Evolutionary conservation across 2,888 invertebrate genomes (phyloP).

Genomic region (Xylophagus ater): DNA sequence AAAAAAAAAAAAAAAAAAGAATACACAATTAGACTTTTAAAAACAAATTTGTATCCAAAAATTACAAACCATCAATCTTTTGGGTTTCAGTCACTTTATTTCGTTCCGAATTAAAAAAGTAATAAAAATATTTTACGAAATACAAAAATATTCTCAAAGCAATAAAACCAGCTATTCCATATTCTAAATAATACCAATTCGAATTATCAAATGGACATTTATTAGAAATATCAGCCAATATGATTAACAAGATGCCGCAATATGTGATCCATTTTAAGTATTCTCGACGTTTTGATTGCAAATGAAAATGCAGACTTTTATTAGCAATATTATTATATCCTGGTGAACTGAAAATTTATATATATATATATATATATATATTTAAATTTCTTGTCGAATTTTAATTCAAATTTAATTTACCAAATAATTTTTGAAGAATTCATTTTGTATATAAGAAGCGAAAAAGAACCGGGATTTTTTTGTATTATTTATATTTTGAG

Average conservation of each 20-base stretch:
- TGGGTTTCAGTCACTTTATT: no score
- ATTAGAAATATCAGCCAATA: slow-evolving; percentile 29
- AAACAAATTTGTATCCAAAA: no score
- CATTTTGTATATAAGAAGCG: no score
- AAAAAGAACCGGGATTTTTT: no score
- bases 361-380: no score
- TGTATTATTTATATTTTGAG: no score
- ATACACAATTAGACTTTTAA: no score
- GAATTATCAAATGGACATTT: slow-evolving; percentile 26
- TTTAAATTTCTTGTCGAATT: no score
- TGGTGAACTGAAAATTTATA: slow-evolving; percentile 26
- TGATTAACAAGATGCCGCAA: slow-evolving; percentile 24
- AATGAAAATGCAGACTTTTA: slow-evolving; percentile 27
- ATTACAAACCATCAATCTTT: no score
- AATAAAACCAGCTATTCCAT: slow-evolving; percentile 36
- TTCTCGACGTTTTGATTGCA: slow-evolving; percentile 24
- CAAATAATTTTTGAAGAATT: no score
- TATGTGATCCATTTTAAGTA: slow-evolving; percentile 33
- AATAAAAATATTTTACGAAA: slow-evolving; percentile 40
- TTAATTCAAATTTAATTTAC: no score
- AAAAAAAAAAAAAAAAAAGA: no score
- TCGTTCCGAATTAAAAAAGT: slow-evolving; percentile 33
- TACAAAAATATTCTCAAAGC: slow-evolving; percentile 44
- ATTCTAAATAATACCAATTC: slow-evolving; percentile 40
- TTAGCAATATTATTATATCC: slow-evolving; percentile 24